Percentiles rank a stretch among this genome's conserved stretches.
Evolutionary conservation across 2,797 vertebrate genomes (phyloP).

Genomic region (Gymnoscopelus microlampas): DNA sequence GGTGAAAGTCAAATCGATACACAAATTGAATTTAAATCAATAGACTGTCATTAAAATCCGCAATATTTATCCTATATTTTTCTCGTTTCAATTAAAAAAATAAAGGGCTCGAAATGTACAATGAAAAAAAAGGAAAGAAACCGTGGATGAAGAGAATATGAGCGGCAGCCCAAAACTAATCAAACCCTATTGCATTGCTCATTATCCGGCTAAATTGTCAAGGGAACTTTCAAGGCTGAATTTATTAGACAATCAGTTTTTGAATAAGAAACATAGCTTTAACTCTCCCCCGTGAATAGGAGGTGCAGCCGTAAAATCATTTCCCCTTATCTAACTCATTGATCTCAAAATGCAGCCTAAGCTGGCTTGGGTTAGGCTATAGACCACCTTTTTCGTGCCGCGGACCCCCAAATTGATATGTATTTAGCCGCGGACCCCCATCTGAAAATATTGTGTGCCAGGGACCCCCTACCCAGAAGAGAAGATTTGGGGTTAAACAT

Average conservation of each 20-base stretch:
- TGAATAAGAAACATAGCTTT: constrained; percentile 68
- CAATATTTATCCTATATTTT: neutral
- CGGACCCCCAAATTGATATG: too few species aligned
- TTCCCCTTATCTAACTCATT: constrained; percentile 70
- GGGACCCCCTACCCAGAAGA: too few species aligned
- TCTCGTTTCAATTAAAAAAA: neutral
- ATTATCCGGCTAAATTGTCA: constrained; percentile 71
- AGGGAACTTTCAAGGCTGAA: constrained; percentile 66
- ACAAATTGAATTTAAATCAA: neutral
- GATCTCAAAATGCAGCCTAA: constrained; percentile 69
- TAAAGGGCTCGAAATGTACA: too few species aligned
- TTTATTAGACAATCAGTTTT: constrained; percentile 70
- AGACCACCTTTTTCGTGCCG: neutral
- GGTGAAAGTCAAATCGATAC: neutral
- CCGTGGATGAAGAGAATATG: constrained; percentile 47
- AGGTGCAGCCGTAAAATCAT: constrained; percentile 74
- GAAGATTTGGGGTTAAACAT: too few species aligned
- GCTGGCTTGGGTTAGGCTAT: constrained; percentile 45
- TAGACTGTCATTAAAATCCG: neutral
- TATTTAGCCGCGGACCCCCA: too few species aligned
- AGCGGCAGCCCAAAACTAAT: constrained; percentile 58
- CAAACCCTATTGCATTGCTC: constrained; percentile 71
- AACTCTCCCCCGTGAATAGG: constrained; percentile 59
- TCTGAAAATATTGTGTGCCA: too few species aligned
- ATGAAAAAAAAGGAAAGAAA: constrained; percentile 5